Evolutionary conservation across 2,797 vertebrate species (phyloP).

Genomic region (Salmo trutta): DNA sequence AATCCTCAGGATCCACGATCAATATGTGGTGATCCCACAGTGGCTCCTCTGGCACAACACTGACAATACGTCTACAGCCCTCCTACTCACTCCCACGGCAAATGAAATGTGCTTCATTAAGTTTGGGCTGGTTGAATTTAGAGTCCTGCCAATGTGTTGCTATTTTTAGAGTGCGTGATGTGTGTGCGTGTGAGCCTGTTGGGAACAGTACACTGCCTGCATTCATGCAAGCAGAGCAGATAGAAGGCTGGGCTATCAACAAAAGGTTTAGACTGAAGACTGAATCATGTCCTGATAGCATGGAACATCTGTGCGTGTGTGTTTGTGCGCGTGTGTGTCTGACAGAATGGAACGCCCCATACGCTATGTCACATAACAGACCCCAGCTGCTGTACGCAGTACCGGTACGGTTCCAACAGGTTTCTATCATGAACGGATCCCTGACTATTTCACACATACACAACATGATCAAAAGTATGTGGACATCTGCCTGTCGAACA

Average conservation of each 20-base stretch:
- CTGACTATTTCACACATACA: constrained; percentile 48
- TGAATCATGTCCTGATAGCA: background rate
- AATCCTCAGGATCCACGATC: background rate
- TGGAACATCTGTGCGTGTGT: background rate
- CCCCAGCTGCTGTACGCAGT: too few relatives aligned
- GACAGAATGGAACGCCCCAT: too few relatives aligned
- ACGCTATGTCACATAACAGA: too few relatives aligned
- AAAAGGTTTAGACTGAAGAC: background rate
- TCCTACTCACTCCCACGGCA: background rate
- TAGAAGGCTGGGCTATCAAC: background rate
- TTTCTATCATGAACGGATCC: constrained; percentile 48
- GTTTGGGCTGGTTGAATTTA: background rate
- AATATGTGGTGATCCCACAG: background rate
- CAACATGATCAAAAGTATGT: background rate
- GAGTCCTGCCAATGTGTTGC: constrained; percentile 1
- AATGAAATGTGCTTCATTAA: background rate
- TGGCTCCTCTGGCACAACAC: background rate
- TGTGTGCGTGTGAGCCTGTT: background rate
- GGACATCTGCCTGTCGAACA: background rate
- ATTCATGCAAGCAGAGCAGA: background rate
- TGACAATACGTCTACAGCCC: background rate
- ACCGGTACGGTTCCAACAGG: constrained; percentile 39
- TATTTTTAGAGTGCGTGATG: background rate
- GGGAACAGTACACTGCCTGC: background rate
- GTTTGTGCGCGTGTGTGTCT: too few relatives aligned